Evolutionary conservation across 2,797 vertebrate species (phyloP).

Genomic region (Acestrorhynchus altus): DNA sequence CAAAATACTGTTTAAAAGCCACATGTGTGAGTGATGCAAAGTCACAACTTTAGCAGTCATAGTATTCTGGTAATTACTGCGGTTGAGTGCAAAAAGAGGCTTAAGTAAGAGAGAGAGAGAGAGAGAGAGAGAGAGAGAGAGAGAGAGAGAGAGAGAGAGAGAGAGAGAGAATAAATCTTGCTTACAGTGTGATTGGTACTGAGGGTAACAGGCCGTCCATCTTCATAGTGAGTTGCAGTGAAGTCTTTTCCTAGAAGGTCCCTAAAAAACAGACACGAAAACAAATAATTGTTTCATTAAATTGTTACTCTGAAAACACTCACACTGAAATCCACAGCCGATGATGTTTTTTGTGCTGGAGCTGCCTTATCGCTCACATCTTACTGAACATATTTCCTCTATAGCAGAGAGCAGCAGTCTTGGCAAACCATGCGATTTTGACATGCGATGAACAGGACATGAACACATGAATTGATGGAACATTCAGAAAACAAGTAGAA

Average conservation of each 20-base stretch:
- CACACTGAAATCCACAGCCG: background rate
- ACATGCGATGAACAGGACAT: too few relatives aligned
- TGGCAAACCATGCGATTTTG: slow-evolving; percentile 37
- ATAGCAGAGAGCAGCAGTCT: slow-evolving; percentile 25
- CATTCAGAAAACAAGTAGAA: too few relatives aligned
- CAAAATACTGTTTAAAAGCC: too few relatives aligned
- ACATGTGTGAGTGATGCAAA: too few relatives aligned
- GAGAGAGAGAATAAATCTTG: slow-evolving; percentile 20
- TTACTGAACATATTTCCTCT: slow-evolving; percentile 25
- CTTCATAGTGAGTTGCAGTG: slow-evolving; percentile 78
- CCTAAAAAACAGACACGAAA: slow-evolving; percentile 63
- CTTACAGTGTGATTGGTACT: slow-evolving; percentile 74
- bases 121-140: too few relatives aligned
- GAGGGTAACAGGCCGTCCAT: slow-evolving; percentile 72
- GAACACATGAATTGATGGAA: too few relatives aligned
- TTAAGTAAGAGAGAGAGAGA: background rate
- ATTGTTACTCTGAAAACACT: slow-evolving; percentile 8
- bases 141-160: too few relatives aligned
- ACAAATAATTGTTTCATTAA: slow-evolving; percentile 34
- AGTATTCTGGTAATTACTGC: too few relatives aligned
- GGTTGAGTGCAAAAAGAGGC: too few relatives aligned
- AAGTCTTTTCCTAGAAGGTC: slow-evolving; percentile 77
- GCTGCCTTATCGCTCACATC: slow-evolving; percentile 25
- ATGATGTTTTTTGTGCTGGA: slow-evolving; percentile 4
- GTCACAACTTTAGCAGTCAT: too few relatives aligned